A percentile compares a stretch with the other conserved stretches of the same genome.
These are phyloP conservation scores for Neogobius melanostomus DNA, from an alignment of 2,113 vertebrate genomes.

Conservation along the genomic window DNA sequence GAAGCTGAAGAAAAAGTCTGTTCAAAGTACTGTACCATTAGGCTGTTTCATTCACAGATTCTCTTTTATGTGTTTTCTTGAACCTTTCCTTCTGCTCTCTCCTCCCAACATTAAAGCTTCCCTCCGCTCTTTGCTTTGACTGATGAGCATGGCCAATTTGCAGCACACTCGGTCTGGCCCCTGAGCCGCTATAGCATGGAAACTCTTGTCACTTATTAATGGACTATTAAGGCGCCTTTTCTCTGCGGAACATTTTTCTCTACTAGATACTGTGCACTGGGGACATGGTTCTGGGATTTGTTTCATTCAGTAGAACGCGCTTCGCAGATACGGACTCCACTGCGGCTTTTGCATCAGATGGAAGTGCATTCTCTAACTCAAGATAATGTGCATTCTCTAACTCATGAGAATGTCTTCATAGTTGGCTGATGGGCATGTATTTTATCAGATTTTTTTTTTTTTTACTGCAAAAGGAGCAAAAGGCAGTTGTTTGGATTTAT, in stretches of 20 bases:
- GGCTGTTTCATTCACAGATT: conserved; percentile 8
- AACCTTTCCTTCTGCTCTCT: conserved; percentile 6
- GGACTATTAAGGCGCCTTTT: conserved; percentile 8
- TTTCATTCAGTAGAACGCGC: background rate
- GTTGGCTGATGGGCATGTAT: too few species aligned
- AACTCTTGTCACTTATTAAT: conserved; percentile 30
- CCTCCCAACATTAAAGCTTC: conserved; percentile 4
- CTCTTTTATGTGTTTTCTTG: background rate
- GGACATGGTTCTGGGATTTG: conserved; percentile 10
- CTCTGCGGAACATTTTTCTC: background rate
- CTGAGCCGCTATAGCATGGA: conserved; percentile 15
- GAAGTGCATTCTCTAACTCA: background rate
- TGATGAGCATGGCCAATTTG: conserved; percentile 24
- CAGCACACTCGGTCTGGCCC: background rate
- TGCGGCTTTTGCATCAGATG: background rate
- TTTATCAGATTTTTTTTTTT: too few species aligned
- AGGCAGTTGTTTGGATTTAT: too few species aligned
- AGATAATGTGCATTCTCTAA: background rate
- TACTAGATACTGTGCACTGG: conserved; percentile 5
- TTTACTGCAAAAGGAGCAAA: too few species aligned
- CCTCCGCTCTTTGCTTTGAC: conserved; percentile 16
- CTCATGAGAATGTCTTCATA: background rate
- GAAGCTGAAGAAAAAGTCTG: background rate
- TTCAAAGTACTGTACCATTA: conserved; percentile 17
- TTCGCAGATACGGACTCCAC: background rate